These are phyloP conservation scores for Cordilura impudica DNA, from an alignment of 2,888 invertebrate species.

Conservation along the genomic window DNA sequence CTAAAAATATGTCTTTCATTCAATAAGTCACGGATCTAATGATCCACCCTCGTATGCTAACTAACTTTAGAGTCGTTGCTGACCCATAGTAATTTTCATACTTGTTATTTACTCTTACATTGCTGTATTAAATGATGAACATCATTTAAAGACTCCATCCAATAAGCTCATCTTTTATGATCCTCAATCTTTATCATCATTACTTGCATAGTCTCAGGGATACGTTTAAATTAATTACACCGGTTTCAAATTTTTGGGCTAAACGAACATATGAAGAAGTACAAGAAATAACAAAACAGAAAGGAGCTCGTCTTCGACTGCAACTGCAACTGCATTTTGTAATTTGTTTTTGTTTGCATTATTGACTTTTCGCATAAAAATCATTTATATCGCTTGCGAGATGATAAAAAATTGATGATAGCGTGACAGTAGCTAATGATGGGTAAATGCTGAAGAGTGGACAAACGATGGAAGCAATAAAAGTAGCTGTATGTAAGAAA, in stretches of 20 bases:
- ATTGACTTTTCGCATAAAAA: constrained; percentile 19
- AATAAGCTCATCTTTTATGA: constrained; percentile 28
- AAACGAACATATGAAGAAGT: background rate
- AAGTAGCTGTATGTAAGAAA: background rate
- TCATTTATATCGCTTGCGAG: constrained; percentile 19
- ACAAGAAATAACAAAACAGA: constrained; percentile 15
- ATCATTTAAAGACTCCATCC: constrained; percentile 1
- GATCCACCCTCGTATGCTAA: too few species aligned
- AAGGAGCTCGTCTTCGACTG: constrained; percentile 9
- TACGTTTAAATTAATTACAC: constrained; percentile 55
- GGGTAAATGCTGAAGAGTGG: constrained; percentile 30
- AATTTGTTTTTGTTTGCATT: background rate
- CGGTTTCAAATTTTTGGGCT: constrained; percentile 36
- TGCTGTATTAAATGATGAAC: constrained; percentile 11
- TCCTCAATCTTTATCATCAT: constrained; percentile 42
- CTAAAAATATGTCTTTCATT: too few species aligned
- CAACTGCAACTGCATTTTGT: constrained; percentile 7
- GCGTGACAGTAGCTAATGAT: constrained; percentile 57
- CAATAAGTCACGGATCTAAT: too few species aligned
- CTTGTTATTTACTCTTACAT: too few species aligned
- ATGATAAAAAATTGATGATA: constrained; percentile 30
- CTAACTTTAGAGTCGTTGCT: too few species aligned
- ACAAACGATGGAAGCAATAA: background rate
- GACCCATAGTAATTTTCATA: too few species aligned
- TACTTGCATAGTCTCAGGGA: constrained; percentile 52